Percentiles rank a stretch among this genome's conserved stretches.
Evolutionary conservation across 2,888 invertebrate genomes (phyloP).

Genomic region (Chymomyza caudatula): DNA sequence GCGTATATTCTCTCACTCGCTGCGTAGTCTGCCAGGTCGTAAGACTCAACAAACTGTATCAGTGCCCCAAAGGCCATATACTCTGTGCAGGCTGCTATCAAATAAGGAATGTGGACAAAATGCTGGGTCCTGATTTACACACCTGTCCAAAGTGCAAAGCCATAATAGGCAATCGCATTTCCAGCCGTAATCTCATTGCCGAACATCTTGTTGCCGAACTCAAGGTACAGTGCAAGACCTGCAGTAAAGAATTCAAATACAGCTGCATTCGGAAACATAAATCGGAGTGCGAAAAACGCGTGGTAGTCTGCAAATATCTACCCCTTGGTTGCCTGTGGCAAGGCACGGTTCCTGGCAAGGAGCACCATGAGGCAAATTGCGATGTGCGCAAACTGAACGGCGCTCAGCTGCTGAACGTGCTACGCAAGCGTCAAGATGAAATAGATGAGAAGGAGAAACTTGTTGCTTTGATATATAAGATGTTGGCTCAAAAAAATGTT

Average conservation of each 20-base stretch:
- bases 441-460: neutral
- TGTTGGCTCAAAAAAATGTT: neutral
- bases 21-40: neutral
- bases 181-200: neutral
- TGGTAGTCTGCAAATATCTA: neutral
- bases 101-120: neutral
- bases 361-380: neutral
- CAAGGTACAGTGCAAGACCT: neutral
- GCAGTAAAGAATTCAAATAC: neutral
- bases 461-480: neutral
- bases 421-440: neutral
- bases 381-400: neutral
- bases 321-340: neutral
- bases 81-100: neutral
- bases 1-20: too few species aligned
- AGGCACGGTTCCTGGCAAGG: neutral
- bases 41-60: neutral
- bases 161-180: neutral
- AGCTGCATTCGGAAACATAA: neutral
- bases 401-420: neutral
- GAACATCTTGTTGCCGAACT: neutral
- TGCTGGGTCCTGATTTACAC: neutral
- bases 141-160: neutral
- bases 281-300: neutral
- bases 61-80: neutral